These are phyloP conservation scores for Galerucella nymphaeae DNA, from an alignment of 2,888 invertebrate species.

Conservation along the genomic window DNA sequence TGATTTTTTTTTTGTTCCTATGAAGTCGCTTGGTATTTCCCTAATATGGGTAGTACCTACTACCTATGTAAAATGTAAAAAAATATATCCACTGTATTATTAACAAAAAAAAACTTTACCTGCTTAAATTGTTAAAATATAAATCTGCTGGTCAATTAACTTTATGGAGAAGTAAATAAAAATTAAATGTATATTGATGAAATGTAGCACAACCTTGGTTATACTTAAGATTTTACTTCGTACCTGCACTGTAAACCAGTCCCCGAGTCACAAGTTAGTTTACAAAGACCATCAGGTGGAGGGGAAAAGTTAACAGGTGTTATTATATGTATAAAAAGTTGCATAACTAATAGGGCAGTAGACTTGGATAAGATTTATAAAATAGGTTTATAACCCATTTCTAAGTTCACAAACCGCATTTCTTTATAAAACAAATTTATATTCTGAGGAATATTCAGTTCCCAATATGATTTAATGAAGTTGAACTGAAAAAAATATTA, in stretches of 20 bases:
- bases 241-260: constrained; percentile 32
- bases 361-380: too few species aligned
- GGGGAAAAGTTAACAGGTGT: constrained; percentile 27
- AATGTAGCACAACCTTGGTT: constrained; percentile 33
- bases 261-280: constrained; percentile 8
- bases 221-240: constrained; percentile 24
- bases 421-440: too few species aligned
- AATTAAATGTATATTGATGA: constrained; percentile 13
- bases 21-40: constrained; percentile 30
- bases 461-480: too few species aligned
- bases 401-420: too few species aligned
- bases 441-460: too few species aligned
- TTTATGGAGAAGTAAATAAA: constrained; percentile 14
- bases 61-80: neutral
- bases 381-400: too few species aligned
- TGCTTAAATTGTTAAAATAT: constrained; percentile 7
- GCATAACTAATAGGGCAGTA: constrained; percentile 20
- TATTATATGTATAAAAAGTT: constrained; percentile 12
- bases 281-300: constrained; percentile 23
- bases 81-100: constrained; percentile 4
- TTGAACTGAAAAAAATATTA: too few species aligned
- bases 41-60: constrained; percentile 36
- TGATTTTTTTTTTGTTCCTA: neutral
- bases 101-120: constrained; percentile 15
- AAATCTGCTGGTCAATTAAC: constrained; percentile 2